Percentiles rank a stretch among this genome's conserved stretches.
Conservation (phyloP, 2,888 invertebrate genomes). For the Poecilobothrus nobilitatus region DNA sequence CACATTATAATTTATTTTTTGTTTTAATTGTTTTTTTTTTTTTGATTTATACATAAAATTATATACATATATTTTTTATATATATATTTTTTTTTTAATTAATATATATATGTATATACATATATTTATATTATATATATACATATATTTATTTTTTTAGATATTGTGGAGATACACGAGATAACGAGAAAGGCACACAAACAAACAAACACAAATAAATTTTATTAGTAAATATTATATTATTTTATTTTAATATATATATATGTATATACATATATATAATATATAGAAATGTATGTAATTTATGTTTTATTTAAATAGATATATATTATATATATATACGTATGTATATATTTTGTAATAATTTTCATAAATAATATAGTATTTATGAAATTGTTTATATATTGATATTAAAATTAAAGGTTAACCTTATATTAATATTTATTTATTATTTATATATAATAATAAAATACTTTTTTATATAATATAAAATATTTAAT, state of each 20-base stretch:
- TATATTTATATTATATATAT: conserved; percentile 7
- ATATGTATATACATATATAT: not conserved
- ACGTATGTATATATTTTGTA: no score
- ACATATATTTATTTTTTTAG: conserved; percentile 14
- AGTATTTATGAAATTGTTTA: no score
- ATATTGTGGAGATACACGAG: conserved; percentile 11
- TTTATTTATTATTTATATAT: no score
- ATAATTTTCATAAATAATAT: no score
- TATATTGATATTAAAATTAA: no score
- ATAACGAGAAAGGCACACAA: conserved; percentile 16
- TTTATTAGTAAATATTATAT: not conserved
- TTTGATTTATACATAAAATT: not conserved
- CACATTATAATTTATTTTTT: conserved; percentile 25
- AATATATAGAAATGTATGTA: no score
- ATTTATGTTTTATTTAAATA: no score
- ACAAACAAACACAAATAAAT: conserved; percentile 16
- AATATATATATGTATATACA: conserved; percentile 7
- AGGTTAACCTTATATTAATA: no score
- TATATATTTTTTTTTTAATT: conserved; percentile 9
- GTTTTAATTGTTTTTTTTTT: conserved; percentile 5
- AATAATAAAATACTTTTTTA: no score
- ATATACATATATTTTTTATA: conserved; percentile 3
- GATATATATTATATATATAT: no score
- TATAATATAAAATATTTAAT: no score
- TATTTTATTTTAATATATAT: not conserved